Conservation (phyloP, 2,888 invertebrate species). For the Leucozona laternaria region DNA sequence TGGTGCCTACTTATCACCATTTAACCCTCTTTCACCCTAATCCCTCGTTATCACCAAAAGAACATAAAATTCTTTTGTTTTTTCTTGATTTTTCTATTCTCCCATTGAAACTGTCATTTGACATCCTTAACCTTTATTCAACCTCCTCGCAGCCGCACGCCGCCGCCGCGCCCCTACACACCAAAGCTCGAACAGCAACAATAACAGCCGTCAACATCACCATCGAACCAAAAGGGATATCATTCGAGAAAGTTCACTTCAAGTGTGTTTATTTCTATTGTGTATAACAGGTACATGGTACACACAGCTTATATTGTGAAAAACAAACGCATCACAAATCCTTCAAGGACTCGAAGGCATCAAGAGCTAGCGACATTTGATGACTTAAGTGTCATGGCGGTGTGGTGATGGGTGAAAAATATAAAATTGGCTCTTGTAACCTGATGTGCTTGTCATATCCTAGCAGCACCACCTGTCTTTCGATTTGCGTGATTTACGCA, state of each 20-base stretch:
- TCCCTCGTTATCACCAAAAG: constrained; percentile 58
- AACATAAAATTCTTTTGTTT: constrained; percentile 54
- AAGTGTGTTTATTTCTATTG: constrained; percentile 63
- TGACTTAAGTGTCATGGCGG: constrained; percentile 21
- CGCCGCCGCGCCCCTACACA: neutral
- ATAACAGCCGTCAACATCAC: constrained; percentile 27
- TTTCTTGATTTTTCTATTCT: constrained; percentile 11
- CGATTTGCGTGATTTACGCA: constrained; percentile 74
- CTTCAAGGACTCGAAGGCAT: constrained; percentile 57
- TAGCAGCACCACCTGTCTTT: constrained; percentile 71
- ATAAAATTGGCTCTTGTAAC: constrained; percentile 69
- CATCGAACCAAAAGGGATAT: constrained; percentile 50
- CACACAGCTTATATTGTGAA: constrained; percentile 10
- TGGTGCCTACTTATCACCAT: constrained; percentile 57
- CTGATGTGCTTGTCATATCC: constrained; percentile 65
- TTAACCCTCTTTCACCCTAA: constrained; percentile 63
- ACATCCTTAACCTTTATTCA: constrained; percentile 63
- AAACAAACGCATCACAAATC: constrained; percentile 60
- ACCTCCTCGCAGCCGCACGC: neutral
- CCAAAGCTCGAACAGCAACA: constrained; percentile 11
- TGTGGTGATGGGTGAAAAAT: constrained; percentile 9
- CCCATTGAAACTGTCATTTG: constrained; percentile 27
- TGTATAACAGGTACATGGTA: constrained; percentile 1
- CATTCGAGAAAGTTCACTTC: constrained; percentile 62
- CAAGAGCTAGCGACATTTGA: constrained; percentile 62